Evolutionary conservation across 2,113 vertebrate genomes (phyloP), one percentile per base, ranked within the genome.

Genomic region (Suricata suricatta): DNA sequence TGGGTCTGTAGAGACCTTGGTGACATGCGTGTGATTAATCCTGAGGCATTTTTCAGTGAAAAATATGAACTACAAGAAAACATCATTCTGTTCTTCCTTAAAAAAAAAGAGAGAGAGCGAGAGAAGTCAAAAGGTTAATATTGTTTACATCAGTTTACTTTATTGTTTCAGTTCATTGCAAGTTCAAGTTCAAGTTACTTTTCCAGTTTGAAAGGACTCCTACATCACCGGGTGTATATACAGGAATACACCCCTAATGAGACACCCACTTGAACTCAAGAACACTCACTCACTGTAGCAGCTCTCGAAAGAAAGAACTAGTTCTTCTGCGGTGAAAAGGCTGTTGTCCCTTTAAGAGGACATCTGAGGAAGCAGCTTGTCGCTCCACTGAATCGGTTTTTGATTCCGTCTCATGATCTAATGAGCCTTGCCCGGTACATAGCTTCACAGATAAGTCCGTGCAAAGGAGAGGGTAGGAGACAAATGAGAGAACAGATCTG

Each of bases 191-290:
- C 92, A 93, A 41, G 33, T 44, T 21, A 69, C 31, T 84, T 66
- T 87, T 79, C 86, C 54, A 23, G 50, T 87, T 83, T 92, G 41
- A 95, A 96, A 90, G 50, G 47, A 64, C 77, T 44, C n/a, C 54
- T 63, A 17, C 15, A 19, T 44, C 44, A 44, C 63, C 60, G 1
- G 52, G 29, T 5, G 14, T 16, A 54, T 1, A 77, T 23, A 79
- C 25, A 81, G 21, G 77, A 27, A 86, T n/a, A 71, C 72, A 90
- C 38, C 0, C 13, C 54, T 27, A 35, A 41, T 8, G 41, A 79
- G 19, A 17, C 52, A 63, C 15, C 63, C 76, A 19, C 76, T 69
- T 63, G 81, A 90, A 90, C 63, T 95, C 64, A 79, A 90, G 69
- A 33, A 88, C 41, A 93, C 47, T 90, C 63, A 25, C 21, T 50